Evolutionary conservation across 2,888 invertebrate genomes (phyloP), one percentile per base, ranked within the genome.

Genomic region (Linnaemya vulpina): DNA sequence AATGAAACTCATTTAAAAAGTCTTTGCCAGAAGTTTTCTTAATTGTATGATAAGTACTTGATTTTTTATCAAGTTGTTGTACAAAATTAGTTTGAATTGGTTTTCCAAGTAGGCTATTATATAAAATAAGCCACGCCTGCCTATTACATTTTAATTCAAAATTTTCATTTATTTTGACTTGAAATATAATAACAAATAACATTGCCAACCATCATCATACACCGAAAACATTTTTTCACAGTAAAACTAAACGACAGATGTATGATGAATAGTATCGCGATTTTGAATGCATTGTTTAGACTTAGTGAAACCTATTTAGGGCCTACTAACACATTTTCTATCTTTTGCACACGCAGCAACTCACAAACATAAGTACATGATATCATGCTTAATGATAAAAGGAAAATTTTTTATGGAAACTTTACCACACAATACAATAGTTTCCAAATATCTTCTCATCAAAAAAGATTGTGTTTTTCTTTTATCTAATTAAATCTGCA

Each of bases 401-500:
- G 55, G 3, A 75, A 63, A 80, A 30, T 30, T 65, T 8, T 40
- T 65, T 49, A 25, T 20, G 20, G 10, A 68, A 30, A 30, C 20
- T 58, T 43, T 17, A 46, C 3, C 38, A 60, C 46, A 70, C 53
- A 76, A 53, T 25, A 20, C 49, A 75, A 63, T 38, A 74, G 22
- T 77, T 77, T 49, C 58, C 58, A 65, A 60, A 77, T 22, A 65
- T 65, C 49, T 76, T 82, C 82, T 51, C 82, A 76, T 68, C 53
- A 53, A 40, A 40, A 43, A 25, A 43, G n/a, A 35, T 25, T 38
- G 17, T 63, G 30, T 13, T 55, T 40, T 70, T 15, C 22, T 40
- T 70, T 25, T n/a, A 40, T 55, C 20, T 70, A 53, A 53, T 35
- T 10, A 38, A 38, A 15, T 38, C 53, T 15, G 43, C 53, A 20